Evolutionary conservation across 2,113 vertebrate genomes (phyloP), one percentile per base, ranked within the genome.

Genomic region (Percina caprodes): DNA sequence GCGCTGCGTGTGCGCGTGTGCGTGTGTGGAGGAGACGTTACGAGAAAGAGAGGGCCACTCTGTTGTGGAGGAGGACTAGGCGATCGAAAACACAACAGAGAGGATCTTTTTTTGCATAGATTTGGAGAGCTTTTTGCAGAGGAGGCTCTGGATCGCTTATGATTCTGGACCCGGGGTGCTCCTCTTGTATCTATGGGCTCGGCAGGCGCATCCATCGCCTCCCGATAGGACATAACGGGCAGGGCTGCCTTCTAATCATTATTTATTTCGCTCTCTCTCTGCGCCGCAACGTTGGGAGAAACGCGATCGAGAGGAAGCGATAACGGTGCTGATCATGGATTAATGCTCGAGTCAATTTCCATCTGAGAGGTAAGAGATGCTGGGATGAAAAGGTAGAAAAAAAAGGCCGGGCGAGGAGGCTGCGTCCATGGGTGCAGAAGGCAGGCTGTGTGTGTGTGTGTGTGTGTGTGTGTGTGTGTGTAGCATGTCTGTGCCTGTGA

Each of bases 301-400:
- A 81, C 80, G 84, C 56, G 86, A 90, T 55, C 66, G 51, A 59
- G 82, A 85, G 72, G 75, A 67, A 66, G 80, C 55, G 18, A 52
- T 13, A 60, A 33, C 56, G 69, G 72, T 0, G 66, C 70, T 24
- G 74, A 88, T 69, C 88, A 94, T 94, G 93, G 92, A 94, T 90
- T 94, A 89, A 92, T 66, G 48, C 19, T 39, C 85, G 72, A 76
- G 86, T 51, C 68, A 26, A 75, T 86, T 69, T 74, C 81, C 90
- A 88, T 88, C 76, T 59, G 75, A 88, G 78, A 93, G 93, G 93
- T 93, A 85, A 79, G 85, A 18, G 83, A 84, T 82, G 75, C 58
- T 80, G 65, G 8, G 48, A 12, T 26, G 16, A 33, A 42, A 3
- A 24, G 14, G 0, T 3, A 2, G 3, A 33, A 58, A 62, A 71